Conservation (phyloP, 2,113 vertebrate genomes). For the Dascyllus trimaculatus region DNA sequence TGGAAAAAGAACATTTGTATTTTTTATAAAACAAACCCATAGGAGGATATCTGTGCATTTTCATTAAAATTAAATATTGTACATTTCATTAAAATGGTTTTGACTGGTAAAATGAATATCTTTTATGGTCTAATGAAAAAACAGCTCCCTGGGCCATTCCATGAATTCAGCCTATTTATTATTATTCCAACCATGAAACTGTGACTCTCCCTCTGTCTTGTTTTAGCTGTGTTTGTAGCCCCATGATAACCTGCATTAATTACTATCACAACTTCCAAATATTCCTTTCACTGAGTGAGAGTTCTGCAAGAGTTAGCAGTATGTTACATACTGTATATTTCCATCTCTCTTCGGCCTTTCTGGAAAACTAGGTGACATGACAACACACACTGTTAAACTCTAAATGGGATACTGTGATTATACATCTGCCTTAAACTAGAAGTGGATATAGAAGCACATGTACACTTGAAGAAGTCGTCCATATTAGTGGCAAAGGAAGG, state of each 20-base stretch:
- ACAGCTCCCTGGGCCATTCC: background rate
- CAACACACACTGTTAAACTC: background rate
- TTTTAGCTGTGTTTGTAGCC: background rate
- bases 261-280: background rate
- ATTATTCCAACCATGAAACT: background rate
- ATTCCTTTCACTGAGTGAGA: background rate
- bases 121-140: background rate
- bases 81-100: slow-evolving; percentile 63
- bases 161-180: background rate
- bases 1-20: slow-evolving; percentile 89
- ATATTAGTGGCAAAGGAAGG: no score
- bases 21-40: slow-evolving; percentile 90
- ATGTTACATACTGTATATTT: background rate
- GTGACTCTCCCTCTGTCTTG: background rate
- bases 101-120: slow-evolving; percentile 10
- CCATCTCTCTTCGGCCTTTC: background rate
- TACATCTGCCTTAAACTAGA: no score
- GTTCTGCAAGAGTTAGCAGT: background rate
- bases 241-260: background rate
- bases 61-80: slow-evolving; percentile 61
- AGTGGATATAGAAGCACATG: no score
- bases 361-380: background rate
- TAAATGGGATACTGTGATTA: background rate
- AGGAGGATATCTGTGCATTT: slow-evolving; percentile 65
- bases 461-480: no score